Evolutionary conservation across 2,797 vertebrate genomes (phyloP).

Genomic region (Zalophus californianus): DNA sequence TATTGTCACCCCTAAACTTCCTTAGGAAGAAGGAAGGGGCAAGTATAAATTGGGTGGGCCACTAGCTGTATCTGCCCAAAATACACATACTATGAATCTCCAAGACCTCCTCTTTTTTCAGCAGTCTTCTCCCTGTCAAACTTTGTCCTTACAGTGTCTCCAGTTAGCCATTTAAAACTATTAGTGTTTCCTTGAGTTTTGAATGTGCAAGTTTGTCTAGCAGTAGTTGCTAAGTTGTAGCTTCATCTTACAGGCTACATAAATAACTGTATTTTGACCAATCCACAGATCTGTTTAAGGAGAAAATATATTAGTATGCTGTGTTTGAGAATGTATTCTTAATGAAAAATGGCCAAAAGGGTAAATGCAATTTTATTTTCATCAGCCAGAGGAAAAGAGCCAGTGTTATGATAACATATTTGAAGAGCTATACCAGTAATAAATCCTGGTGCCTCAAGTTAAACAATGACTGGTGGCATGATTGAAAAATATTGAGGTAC

Average conservation of each 20-base stretch:
- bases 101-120: neutral
- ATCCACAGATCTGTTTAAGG: neutral
- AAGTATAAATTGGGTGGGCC: neutral
- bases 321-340: neutral
- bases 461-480: neutral
- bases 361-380: constrained; percentile 62
- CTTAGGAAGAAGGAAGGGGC: neutral
- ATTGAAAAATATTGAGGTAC: neutral
- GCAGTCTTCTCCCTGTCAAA: neutral
- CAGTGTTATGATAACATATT: constrained; percentile 5
- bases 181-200: neutral
- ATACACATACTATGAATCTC: neutral
- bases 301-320: neutral
- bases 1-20: neutral
- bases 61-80: neutral
- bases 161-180: neutral
- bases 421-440: neutral
- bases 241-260: neutral
- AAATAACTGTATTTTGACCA: neutral
- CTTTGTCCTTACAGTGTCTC: neutral
- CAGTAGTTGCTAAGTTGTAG: neutral
- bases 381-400: constrained; percentile 52
- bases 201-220: neutral
- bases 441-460: neutral
- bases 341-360: constrained; percentile 6